A percentile compares a stretch with the other conserved stretches of the same genome.
Conservation (phyloP, 2,113 vertebrate species). For the Jaculus jaculus region DNA sequence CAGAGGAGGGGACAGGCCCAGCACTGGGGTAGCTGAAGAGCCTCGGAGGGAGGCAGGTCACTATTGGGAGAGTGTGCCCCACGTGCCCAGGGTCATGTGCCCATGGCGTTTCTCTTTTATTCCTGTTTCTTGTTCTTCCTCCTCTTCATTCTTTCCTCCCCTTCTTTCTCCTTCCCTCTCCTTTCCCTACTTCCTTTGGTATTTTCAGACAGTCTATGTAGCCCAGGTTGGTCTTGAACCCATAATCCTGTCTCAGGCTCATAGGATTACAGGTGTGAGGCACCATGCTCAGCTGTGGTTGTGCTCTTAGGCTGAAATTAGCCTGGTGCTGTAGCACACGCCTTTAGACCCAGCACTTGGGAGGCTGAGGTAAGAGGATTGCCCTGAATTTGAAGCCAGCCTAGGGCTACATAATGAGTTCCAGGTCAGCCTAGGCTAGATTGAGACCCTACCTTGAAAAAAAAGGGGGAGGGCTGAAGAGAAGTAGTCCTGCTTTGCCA, state of each 20-base stretch:
- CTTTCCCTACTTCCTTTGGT: too few relatives aligned
- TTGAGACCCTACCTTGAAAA: too few relatives aligned
- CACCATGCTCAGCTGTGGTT: background rate
- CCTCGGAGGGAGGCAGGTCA: background rate
- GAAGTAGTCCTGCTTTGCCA: too few relatives aligned
- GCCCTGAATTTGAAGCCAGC: too few relatives aligned
- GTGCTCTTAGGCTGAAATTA: background rate
- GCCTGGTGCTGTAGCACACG: too few relatives aligned
- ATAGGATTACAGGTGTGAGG: background rate
- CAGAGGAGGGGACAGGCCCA: background rate
- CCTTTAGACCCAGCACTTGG: too few relatives aligned
- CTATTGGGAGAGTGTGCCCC: background rate
- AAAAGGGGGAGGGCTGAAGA: too few relatives aligned
- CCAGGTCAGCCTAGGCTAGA: too few relatives aligned
- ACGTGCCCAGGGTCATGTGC: background rate
- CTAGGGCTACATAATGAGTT: too few relatives aligned
- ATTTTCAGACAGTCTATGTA: background rate
- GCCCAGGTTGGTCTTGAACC: background rate
- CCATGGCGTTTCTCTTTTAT: too few relatives aligned
- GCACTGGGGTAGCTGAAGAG: background rate
- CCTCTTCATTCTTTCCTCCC: background rate
- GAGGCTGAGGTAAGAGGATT: too few relatives aligned
- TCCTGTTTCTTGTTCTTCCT: too few relatives aligned
- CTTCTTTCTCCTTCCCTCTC: background rate
- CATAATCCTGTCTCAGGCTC: background rate